Percentiles rank a stretch among this genome's conserved stretches.
Conservation (phyloP, 2,113 vertebrate genomes). For the Catharus bicknelli region DNA sequence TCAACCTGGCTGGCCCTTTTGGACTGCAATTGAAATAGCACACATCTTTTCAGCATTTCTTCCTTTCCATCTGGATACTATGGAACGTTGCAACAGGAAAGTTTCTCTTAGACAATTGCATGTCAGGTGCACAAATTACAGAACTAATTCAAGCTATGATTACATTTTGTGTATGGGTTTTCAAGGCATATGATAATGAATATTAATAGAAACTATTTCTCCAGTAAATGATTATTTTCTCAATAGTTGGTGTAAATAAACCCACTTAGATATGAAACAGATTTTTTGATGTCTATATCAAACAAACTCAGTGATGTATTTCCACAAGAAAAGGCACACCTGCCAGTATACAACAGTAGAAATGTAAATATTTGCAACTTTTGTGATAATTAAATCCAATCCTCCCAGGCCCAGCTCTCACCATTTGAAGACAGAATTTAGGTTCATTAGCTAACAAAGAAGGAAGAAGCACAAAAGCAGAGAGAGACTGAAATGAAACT, state of each 20-base stretch:
- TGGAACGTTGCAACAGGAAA: background rate
- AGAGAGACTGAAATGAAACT: background rate
- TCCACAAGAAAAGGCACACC: constrained; percentile 41
- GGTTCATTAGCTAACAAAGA: background rate
- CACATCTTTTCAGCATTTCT: background rate
- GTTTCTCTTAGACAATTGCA: background rate
- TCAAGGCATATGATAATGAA: constrained; percentile 40
- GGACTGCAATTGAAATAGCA: background rate
- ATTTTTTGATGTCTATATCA: constrained; percentile 43
- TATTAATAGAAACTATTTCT: constrained; percentile 45
- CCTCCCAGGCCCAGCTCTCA: background rate
- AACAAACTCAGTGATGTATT: background rate
- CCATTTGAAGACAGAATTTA: background rate
- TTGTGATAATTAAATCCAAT: constrained; percentile 7
- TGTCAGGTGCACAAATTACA: constrained; percentile 3
- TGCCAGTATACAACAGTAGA: background rate
- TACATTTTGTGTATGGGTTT: background rate
- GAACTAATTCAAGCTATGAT: constrained; percentile 4
- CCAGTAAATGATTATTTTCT: background rate
- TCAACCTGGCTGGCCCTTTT: background rate
- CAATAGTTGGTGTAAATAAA: constrained; percentile 35
- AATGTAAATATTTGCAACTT: constrained; percentile 50
- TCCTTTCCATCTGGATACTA: background rate
- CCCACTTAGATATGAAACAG: constrained; percentile 11
- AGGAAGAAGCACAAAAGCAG: background rate